Evolutionary conservation across 1,140 invertebrate genomes (phyloP).

Genomic region (Euura saliciscinereae): DNA sequence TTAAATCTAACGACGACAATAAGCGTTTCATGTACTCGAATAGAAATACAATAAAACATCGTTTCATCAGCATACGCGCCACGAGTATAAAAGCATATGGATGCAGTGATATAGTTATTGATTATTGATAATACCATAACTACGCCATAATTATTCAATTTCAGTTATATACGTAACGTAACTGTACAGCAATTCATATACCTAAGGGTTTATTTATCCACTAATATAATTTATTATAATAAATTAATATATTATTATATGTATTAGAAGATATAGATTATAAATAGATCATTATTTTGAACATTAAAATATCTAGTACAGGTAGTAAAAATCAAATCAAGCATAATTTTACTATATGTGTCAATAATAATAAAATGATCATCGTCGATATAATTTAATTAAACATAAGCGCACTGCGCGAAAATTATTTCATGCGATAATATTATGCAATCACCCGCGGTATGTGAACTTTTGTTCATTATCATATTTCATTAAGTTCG

Average conservation of each 20-base stretch:
- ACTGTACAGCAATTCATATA: not conserved
- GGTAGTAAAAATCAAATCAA: not conserved
- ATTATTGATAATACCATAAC: not conserved
- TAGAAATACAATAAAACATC: too few relatives aligned
- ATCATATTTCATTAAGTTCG: too few relatives aligned
- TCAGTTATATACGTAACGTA: not conserved
- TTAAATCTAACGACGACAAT: too few relatives aligned
- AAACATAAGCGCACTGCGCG: not conserved
- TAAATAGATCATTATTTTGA: not conserved
- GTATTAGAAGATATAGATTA: not conserved
- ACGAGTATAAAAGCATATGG: not conserved
- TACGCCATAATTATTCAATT: not conserved
- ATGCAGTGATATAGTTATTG: not conserved
- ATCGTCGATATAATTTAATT: not conserved
- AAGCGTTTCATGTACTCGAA: too few relatives aligned
- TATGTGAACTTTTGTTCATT: too few relatives aligned
- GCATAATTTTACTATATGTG: not conserved
- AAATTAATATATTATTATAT: not conserved
- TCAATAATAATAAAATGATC: too few relatives aligned
- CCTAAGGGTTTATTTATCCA: not conserved
- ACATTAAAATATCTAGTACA: not conserved
- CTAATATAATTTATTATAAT: constrained; percentile 3
- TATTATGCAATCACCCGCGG: too few relatives aligned
- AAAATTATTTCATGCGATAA: not conserved
- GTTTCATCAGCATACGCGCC: not conserved